These are phyloP conservation scores for Parasteatoda lunata DNA, from an alignment of 2,888 invertebrate species.

Conservation along the genomic window DNA sequence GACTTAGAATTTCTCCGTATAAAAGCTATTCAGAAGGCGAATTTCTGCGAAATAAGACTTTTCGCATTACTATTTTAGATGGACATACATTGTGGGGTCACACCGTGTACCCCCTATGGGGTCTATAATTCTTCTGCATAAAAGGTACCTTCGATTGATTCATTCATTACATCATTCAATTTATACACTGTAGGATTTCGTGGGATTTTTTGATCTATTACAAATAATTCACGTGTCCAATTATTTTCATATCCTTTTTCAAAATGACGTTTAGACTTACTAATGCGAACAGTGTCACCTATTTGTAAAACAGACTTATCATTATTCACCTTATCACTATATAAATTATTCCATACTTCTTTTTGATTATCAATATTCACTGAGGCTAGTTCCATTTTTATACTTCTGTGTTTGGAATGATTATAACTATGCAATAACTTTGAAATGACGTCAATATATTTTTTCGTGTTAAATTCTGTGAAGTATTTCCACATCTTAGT, in stretches of 20 bases:
- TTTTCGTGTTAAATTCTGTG: constrained; percentile 13
- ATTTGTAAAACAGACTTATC: background rate
- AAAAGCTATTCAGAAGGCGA: too few species aligned
- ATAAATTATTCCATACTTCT: constrained; percentile 6
- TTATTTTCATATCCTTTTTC: constrained; percentile 39
- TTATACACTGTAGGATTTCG: constrained; percentile 8
- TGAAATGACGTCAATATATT: constrained; percentile 26
- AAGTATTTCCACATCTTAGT: constrained; percentile 57
- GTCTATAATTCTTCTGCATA: constrained; percentile 27
- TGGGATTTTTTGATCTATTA: background rate
- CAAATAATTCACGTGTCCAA: constrained; percentile 36
- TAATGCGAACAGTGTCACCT: constrained; percentile 19
- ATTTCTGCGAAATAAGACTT: too few species aligned
- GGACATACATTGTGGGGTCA: too few species aligned
- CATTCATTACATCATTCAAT: background rate
- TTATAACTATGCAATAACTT: too few species aligned
- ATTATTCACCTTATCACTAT: constrained; percentile 1
- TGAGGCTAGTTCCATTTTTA: background rate
- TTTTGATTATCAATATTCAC: constrained; percentile 18
- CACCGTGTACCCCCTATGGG: too few species aligned
- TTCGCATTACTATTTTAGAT: too few species aligned
- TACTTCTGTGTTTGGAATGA: too few species aligned
- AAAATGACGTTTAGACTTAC: constrained; percentile 4
- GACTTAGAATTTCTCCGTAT: too few species aligned
- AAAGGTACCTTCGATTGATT: background rate